Evolutionary conservation across 2,797 vertebrate genomes (phyloP).

Genomic region (Urophycis tenuis): DNA sequence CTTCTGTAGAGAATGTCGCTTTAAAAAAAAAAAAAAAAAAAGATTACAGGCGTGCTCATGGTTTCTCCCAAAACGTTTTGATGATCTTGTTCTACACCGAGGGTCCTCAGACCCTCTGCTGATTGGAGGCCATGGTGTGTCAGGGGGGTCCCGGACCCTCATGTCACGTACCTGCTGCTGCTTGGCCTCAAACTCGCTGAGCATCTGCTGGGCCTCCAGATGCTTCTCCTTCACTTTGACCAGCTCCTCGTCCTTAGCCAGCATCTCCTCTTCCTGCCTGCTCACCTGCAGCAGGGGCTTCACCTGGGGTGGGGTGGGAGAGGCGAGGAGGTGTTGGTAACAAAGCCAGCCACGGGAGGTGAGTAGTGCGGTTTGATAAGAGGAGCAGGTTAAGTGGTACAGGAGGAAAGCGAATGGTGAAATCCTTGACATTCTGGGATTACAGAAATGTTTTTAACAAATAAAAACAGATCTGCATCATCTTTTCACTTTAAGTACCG

Average conservation of each 20-base stretch:
- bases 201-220: constrained; percentile 74
- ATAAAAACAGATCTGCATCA: neutral
- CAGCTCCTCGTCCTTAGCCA: constrained; percentile 91
- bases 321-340: neutral
- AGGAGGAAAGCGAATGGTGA: neutral
- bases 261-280: constrained; percentile 95
- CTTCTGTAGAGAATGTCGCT: too few species aligned
- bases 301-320: constrained; percentile 76
- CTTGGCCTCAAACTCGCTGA: constrained; percentile 81
- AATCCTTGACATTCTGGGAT: neutral
- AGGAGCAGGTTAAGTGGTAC: neutral
- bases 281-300: constrained; percentile 96
- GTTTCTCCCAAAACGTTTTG: neutral
- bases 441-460: neutral
- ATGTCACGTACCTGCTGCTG: constrained; percentile 79
- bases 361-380: neutral
- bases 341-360: neutral
- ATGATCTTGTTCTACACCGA: neutral
- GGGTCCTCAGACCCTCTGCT: too few species aligned
- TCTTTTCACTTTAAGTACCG: neutral
- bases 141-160: neutral
- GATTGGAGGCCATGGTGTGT: too few species aligned
- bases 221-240: constrained; percentile 86
- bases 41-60: neutral
- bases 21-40: too few species aligned